A percentile compares a stretch with the other conserved stretches of the same genome.
Conservation (phyloP, 2,113 vertebrate species). For the Falco punctatus region DNA sequence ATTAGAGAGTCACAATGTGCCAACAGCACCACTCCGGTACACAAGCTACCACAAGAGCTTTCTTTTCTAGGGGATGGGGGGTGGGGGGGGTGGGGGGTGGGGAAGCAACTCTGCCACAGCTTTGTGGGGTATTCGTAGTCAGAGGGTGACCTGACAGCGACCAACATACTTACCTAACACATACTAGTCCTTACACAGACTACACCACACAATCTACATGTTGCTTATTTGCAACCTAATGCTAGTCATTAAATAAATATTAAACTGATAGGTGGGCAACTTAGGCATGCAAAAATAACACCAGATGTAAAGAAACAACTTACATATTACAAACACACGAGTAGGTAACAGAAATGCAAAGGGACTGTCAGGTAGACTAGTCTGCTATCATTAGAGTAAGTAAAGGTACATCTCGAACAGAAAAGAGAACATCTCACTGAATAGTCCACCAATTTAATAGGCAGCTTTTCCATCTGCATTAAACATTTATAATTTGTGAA, state of each 20-base stretch:
- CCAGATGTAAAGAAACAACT: not conserved
- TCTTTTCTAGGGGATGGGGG: not conserved
- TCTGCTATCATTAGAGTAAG: not conserved
- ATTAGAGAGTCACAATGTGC: not conserved
- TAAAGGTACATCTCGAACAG: not conserved
- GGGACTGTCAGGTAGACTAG: not conserved
- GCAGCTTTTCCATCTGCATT: not conserved
- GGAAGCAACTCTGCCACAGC: not conserved
- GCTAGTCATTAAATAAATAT: slow-evolving; percentile 62
- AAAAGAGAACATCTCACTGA: not conserved
- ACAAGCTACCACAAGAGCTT: not conserved
- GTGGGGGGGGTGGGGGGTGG: not conserved
- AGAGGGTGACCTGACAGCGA: not conserved
- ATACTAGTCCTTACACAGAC: not conserved
- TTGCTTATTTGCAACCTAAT: slow-evolving; percentile 56
- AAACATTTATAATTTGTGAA: not conserved
- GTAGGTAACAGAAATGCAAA: not conserved
- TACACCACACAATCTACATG: slow-evolving; percentile 1
- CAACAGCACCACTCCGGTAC: not conserved
- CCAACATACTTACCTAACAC: not conserved
- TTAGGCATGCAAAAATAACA: slow-evolving; percentile 20
- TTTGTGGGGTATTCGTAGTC: not conserved
- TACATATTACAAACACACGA: not conserved
- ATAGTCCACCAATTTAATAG: not conserved
- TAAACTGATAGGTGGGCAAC: not conserved